Conservation (phyloP, 2,113 vertebrate genomes). For the Xenopus borealis region DNA sequence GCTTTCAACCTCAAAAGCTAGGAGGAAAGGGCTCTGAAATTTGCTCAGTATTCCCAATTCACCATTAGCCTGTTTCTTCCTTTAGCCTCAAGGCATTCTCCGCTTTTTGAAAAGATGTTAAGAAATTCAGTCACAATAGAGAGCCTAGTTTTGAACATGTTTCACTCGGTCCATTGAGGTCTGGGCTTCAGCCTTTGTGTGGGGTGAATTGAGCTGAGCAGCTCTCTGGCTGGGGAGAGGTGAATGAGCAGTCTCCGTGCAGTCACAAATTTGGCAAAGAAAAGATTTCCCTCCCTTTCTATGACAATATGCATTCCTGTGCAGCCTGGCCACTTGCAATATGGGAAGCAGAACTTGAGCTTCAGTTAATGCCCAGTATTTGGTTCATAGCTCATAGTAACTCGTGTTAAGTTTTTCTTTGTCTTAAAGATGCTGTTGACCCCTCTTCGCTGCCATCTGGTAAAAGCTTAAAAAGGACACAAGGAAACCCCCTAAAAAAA, state of each 20-base stretch:
- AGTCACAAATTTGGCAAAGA: conserved; percentile 76
- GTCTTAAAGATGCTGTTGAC: conserved; percentile 85
- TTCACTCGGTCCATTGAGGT: conserved; percentile 94
- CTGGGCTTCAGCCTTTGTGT: conserved; percentile 94
- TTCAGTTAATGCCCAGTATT: conserved; percentile 74
- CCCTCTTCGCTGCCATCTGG: conserved; percentile 82
- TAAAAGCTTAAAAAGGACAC: conserved; percentile 44
- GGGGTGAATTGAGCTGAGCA: conserved; percentile 89
- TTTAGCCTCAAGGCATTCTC: conserved; percentile 99
- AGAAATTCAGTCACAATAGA: conserved; percentile 99
- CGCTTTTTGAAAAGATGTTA: conserved; percentile 99
- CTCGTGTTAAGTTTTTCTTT: conserved; percentile 80
- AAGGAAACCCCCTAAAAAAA: background rate
- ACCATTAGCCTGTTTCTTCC: conserved; percentile 99
- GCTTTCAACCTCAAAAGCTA: conserved; percentile 99
- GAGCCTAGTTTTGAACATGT: conserved; percentile 93
- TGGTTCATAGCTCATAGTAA: conserved; percentile 68
- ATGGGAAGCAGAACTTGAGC: conserved; percentile 59
- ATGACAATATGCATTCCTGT: conserved; percentile 75
- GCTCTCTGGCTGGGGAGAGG: conserved; percentile 77
- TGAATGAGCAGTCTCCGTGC: conserved; percentile 75
- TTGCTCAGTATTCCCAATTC: conserved; percentile 99
- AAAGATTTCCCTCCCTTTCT: conserved; percentile 70
- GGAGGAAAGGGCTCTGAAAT: conserved; percentile 99
- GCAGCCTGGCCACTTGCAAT: conserved; percentile 68